phyloP scores from a whole-genome alignment of 92 coral and sea anemone genomes.

The Parazoanthus darwini region DNA sequence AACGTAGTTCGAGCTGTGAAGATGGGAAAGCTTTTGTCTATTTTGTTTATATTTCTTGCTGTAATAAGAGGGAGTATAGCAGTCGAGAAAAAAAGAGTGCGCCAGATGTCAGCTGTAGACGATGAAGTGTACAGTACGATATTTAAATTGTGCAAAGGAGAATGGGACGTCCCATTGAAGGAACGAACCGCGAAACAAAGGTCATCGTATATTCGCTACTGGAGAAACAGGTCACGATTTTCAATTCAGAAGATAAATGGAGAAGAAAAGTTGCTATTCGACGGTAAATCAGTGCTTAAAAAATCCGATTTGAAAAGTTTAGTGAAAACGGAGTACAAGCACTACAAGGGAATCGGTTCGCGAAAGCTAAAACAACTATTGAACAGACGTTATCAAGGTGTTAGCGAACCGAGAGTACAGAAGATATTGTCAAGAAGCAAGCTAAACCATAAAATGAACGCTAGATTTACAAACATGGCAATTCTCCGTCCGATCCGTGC shows the following conservation, averaged over 20 bases:
- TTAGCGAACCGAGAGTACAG: conserved; percentile 39
- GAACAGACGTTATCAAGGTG: conserved; percentile 35
- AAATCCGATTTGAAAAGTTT: conserved; percentile 29
- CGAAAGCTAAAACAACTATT: conserved; percentile 31
- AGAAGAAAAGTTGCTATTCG: too few relatives aligned
- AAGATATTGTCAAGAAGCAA: conserved; percentile 28
- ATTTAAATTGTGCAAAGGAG: conserved; percentile 18
- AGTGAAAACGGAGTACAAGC: conserved; percentile 40
- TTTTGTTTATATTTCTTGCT: neutral
- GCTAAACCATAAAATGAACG: conserved; percentile 40
- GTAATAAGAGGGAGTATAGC: neutral
- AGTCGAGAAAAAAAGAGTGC: neutral
- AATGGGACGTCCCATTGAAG: conserved; percentile 35
- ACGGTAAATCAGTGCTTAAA: neutral
- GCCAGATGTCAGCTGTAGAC: conserved; percentile 23
- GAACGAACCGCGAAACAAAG: conserved; percentile 27
- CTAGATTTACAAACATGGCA: conserved; percentile 43
- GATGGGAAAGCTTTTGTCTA: neutral
- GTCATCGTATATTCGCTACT: neutral
- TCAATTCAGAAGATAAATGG: neutral
- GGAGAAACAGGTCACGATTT: neutral
- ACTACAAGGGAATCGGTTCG: conserved; percentile 45
- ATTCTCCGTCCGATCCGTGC: conserved; percentile 53
- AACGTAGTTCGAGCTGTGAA: neutral
- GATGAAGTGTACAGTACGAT: neutral